These are phyloP conservation scores for Pantala flavescens DNA, from an alignment of 1,140 invertebrate genomes.

Conservation along the genomic window DNA sequence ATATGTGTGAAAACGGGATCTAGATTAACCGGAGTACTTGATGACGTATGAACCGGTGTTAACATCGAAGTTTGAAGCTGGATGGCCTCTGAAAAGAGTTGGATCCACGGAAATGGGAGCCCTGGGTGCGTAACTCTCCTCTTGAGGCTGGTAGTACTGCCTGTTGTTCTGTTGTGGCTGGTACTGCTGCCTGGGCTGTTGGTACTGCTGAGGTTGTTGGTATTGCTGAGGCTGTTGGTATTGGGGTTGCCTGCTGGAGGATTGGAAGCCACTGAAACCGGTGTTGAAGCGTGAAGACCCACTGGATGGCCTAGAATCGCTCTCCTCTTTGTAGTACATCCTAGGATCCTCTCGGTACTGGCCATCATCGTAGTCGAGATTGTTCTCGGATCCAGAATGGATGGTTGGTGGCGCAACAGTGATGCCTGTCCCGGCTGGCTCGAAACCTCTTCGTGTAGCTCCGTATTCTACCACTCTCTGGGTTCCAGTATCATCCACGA, in stretches of 20 bases:
- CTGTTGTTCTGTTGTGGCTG: constrained; percentile 6
- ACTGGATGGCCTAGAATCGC: constrained; percentile 46
- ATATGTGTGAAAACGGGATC: too few relatives aligned
- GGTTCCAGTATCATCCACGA: constrained; percentile 65
- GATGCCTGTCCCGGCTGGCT: constrained; percentile 62
- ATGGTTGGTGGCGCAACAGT: constrained; percentile 65
- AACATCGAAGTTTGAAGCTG: constrained; percentile 52
- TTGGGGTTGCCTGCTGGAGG: constrained; percentile 20
- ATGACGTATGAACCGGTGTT: constrained; percentile 56
- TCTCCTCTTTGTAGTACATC: constrained; percentile 62
- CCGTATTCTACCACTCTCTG: constrained; percentile 53
- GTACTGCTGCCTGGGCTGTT: constrained; percentile 24
- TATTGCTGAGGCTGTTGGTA: constrained; percentile 24
- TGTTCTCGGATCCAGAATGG: constrained; percentile 33
- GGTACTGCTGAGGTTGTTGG: constrained; percentile 23
- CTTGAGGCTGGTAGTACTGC: background rate
- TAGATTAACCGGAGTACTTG: constrained; percentile 40
- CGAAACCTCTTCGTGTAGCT: constrained; percentile 61
- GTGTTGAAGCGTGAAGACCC: constrained; percentile 29
- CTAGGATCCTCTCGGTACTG: constrained; percentile 71
- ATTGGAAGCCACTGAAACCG: constrained; percentile 26
- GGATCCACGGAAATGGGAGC: constrained; percentile 21
- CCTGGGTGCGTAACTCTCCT: constrained; percentile 22
- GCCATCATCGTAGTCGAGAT: constrained; percentile 59
- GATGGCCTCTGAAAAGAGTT: constrained; percentile 41